These are phyloP conservation scores for Drosophila setifemur DNA, from an alignment of 1,140 invertebrate species.

Conservation along the genomic window DNA sequence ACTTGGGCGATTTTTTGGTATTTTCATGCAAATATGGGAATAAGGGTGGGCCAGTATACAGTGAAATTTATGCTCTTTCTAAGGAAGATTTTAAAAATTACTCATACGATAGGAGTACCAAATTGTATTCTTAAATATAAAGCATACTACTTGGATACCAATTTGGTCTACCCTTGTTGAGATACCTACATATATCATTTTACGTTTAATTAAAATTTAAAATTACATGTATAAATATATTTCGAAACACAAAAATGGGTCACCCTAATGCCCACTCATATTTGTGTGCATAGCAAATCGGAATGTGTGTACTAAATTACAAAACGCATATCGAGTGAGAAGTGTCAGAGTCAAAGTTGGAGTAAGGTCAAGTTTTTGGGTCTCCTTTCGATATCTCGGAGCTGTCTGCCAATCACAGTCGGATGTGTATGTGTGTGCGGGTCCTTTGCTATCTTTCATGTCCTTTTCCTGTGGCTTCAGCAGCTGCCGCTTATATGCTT, in stretches of 20 bases:
- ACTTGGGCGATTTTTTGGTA: slow-evolving; percentile 43
- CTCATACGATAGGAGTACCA: no score
- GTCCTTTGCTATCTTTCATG: slow-evolving; percentile 25
- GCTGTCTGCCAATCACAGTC: slow-evolving; percentile 61
- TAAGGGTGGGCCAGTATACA: not conserved
- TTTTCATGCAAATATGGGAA: slow-evolving; percentile 52
- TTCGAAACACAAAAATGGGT: not conserved
- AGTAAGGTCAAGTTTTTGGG: slow-evolving; percentile 64
- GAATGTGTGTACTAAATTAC: slow-evolving; percentile 45
- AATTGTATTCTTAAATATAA: not conserved
- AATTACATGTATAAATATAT: no score
- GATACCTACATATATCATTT: no score
- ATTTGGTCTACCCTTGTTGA: no score
- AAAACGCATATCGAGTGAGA: slow-evolving; percentile 58
- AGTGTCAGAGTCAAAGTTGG: slow-evolving; percentile 28
- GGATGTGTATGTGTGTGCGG: slow-evolving; percentile 7
- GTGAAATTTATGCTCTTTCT: no score
- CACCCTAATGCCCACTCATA: slow-evolving; percentile 2
- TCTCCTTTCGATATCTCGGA: slow-evolving; percentile 16
- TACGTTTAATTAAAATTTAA: no score
- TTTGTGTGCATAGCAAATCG: slow-evolving; percentile 1
- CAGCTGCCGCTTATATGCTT: slow-evolving; percentile 42
- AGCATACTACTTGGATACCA: no score
- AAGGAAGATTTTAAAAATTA: no score
- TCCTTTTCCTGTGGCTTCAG: slow-evolving; percentile 17